Percentiles rank a stretch among this genome's conserved stretches.
These are phyloP conservation scores for Zelostemma sp. DNA, from an alignment of 1,140 invertebrate species.

Conservation along the genomic window DNA sequence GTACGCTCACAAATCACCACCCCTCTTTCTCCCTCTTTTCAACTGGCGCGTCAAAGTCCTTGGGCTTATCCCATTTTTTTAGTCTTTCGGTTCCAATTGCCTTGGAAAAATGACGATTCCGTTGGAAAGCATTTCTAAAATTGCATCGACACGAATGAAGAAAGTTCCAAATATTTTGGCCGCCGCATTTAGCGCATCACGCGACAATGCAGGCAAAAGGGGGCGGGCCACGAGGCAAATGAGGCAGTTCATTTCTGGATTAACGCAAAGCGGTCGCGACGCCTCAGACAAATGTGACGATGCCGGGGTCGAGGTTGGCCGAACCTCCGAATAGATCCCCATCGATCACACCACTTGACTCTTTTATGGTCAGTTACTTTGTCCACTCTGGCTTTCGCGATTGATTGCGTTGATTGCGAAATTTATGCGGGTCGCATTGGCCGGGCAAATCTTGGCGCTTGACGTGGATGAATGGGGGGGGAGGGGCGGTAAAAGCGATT, in stretches of 20 bases:
- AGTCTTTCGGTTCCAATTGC: not conserved
- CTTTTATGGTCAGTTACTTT: slow-evolving; percentile 39
- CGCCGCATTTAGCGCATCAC: too few species aligned
- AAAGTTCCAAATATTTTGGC: too few species aligned
- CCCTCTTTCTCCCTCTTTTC: slow-evolving; percentile 15
- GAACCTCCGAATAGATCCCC: slow-evolving; percentile 33
- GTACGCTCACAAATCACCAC: slow-evolving; percentile 59
- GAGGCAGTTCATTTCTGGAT: slow-evolving; percentile 28
- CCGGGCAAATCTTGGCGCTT: slow-evolving; percentile 6
- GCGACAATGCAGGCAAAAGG: not conserved
- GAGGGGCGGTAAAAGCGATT: not conserved
- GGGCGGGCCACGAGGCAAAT: slow-evolving; percentile 22
- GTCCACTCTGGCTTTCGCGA: slow-evolving; percentile 26
- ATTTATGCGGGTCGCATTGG: slow-evolving; percentile 26
- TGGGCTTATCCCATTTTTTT: not conserved
- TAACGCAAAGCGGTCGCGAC: slow-evolving; percentile 31
- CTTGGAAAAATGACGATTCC: not conserved
- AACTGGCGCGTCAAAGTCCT: not conserved
- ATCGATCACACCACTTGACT: slow-evolving; percentile 32
- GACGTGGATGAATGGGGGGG: not conserved
- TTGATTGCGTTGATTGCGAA: slow-evolving; percentile 31
- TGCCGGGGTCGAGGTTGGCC: slow-evolving; percentile 31
- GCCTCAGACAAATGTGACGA: slow-evolving; percentile 31
- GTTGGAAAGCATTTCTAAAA: too few species aligned
- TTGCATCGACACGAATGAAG: too few species aligned